A percentile compares a stretch with the other conserved stretches of the same genome.
Evolutionary conservation across 2,888 invertebrate species (phyloP).

Genomic region (Thecophora atra): DNA sequence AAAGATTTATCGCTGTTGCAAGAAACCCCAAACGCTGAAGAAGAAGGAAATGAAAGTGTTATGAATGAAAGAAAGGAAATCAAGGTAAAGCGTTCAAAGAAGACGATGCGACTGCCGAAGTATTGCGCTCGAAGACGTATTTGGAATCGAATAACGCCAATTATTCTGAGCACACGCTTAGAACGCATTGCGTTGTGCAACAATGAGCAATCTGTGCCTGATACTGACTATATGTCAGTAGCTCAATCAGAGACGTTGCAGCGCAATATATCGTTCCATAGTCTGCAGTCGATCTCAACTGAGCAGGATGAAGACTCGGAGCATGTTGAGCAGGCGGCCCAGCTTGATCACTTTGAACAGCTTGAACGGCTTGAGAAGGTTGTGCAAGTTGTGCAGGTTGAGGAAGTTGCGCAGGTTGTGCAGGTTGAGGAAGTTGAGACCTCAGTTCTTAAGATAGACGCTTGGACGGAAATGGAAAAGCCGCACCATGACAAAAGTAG

Average conservation of each 20-base stretch:
- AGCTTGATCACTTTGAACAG: too few species aligned
- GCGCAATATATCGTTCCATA: conserved; percentile 46
- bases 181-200: conserved; percentile 46
- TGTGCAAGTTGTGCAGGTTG: too few species aligned
- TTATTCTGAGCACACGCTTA: conserved; percentile 46
- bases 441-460: conserved; percentile 36
- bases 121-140: background rate
- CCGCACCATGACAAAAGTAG: conserved; percentile 43
- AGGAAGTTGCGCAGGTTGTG: too few species aligned
- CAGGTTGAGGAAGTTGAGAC: too few species aligned
- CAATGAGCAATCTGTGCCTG: conserved; percentile 31
- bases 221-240: conserved; percentile 38
- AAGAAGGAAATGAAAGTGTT: background rate
- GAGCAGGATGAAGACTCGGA: too few species aligned
- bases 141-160: conserved; percentile 36
- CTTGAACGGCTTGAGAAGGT: too few species aligned
- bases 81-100: background rate
- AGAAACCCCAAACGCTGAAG: background rate
- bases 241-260: conserved; percentile 44
- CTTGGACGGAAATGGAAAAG: conserved; percentile 46
- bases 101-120: background rate
- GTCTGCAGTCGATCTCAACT: conserved; percentile 53
- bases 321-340: too few species aligned
- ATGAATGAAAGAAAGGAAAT: background rate
- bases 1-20: conserved; percentile 12